A percentile compares a stretch with the other conserved stretches of the same genome.
Evolutionary conservation across 2,797 vertebrate species (phyloP).

Genomic region (Micrastur ruficollis): DNA sequence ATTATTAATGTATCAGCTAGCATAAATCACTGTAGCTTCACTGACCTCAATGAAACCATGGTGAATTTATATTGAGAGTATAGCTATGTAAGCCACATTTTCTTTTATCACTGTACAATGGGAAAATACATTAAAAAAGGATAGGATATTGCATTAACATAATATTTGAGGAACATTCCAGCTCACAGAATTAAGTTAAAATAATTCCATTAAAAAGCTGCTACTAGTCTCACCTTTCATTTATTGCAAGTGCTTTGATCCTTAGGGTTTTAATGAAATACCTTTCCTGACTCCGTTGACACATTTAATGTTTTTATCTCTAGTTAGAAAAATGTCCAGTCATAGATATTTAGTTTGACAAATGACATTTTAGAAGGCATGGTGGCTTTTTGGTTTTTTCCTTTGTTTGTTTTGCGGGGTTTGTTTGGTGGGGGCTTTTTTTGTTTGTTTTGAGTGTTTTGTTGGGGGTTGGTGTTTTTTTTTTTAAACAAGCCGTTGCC

Average conservation of each 20-base stretch:
- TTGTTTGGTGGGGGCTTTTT: neutral
- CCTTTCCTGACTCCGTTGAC: neutral
- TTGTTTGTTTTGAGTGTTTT: neutral
- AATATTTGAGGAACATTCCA: neutral
- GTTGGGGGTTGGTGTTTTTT: rapidly evolving
- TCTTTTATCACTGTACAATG: neutral
- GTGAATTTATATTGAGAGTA: neutral
- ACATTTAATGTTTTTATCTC: neutral
- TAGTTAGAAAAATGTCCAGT: neutral
- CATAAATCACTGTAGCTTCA: conserved; percentile 38
- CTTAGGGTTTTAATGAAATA: neutral
- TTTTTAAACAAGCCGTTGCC: neutral
- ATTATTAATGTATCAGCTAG: conserved; percentile 45
- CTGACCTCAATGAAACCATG: conserved; percentile 25
- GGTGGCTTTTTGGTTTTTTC: neutral
- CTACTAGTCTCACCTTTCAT: neutral
- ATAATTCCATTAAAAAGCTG: neutral
- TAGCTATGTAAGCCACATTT: neutral
- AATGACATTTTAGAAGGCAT: neutral
- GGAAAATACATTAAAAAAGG: neutral
- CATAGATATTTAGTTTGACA: neutral
- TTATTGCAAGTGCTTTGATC: neutral
- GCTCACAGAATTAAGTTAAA: neutral
- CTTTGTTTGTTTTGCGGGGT: neutral
- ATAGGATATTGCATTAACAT: neutral